Conservation (phyloP, 2,888 invertebrate genomes). For the Rosalia funebris region DNA sequence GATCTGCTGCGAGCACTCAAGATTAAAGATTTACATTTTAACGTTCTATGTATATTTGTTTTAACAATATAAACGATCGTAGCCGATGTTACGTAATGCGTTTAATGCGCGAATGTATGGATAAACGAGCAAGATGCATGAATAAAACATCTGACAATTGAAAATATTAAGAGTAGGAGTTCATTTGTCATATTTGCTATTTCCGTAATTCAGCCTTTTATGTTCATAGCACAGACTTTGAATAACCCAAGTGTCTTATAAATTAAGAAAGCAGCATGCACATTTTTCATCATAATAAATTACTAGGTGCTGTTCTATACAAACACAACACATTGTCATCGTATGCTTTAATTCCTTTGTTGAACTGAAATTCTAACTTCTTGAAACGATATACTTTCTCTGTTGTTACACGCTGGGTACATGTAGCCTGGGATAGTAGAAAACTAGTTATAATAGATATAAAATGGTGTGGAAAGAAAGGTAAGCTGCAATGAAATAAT, state of each 20-base stretch:
- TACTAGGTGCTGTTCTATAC: constrained; percentile 23
- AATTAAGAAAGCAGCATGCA: constrained; percentile 43
- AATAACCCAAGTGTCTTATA: constrained; percentile 42
- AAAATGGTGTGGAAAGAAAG: too few relatives aligned
- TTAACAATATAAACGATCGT: constrained; percentile 18
- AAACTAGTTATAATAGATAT: too few relatives aligned
- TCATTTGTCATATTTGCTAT: constrained; percentile 51
- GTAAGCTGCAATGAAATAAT: too few relatives aligned
- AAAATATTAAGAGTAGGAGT: constrained; percentile 53
- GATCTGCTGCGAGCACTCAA: constrained; percentile 11
- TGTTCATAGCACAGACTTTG: constrained; percentile 43
- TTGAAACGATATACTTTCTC: constrained; percentile 5
- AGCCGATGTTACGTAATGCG: constrained; percentile 22
- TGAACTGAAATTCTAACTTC: constrained; percentile 4
- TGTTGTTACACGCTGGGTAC: not conserved
- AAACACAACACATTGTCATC: constrained; percentile 6
- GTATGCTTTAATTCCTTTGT: constrained; percentile 19
- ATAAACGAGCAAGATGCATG: constrained; percentile 46
- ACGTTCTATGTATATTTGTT: constrained; percentile 7
- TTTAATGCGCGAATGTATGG: constrained; percentile 37
- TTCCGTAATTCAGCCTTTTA: constrained; percentile 51
- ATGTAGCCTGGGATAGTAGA: not conserved
- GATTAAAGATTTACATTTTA: constrained; percentile 23
- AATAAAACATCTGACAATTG: constrained; percentile 53
- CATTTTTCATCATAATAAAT: constrained; percentile 41